Percentiles rank a stretch among this genome's conserved stretches.
Evolutionary conservation across 1,140 invertebrate species (phyloP).

Genomic region (Oppia nitens): DNA sequence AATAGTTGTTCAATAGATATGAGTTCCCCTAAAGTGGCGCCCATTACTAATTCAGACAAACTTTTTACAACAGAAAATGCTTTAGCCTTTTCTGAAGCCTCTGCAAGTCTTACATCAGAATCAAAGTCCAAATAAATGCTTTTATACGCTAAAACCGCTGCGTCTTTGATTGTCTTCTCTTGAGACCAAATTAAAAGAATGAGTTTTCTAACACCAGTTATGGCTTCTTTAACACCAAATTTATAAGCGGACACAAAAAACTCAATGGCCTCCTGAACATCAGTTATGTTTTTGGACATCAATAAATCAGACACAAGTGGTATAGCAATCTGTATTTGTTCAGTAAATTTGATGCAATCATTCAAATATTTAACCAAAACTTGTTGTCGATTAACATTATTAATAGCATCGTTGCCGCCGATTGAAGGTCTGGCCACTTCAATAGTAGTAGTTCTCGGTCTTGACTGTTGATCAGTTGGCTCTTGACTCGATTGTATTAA

Average conservation of each 20-base stretch:
- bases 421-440: conserved; percentile 1
- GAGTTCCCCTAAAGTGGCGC: conserved; percentile 41
- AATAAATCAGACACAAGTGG: conserved; percentile 51
- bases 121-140: conserved; percentile 33
- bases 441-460: conserved; percentile 21
- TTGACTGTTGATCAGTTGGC: background rate
- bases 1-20: conserved; percentile 51
- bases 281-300: conserved; percentile 50
- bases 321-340: conserved; percentile 45
- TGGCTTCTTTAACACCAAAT: conserved; percentile 52
- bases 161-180: conserved; percentile 42
- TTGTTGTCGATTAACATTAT: conserved; percentile 28
- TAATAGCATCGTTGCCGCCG: conserved; percentile 14
- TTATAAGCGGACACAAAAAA: conserved; percentile 63
- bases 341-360: conserved; percentile 44
- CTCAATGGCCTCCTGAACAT: conserved; percentile 63
- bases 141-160: conserved; percentile 43
- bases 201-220: conserved; percentile 52
- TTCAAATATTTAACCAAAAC: conserved; percentile 32
- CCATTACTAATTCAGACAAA: conserved; percentile 40
- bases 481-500: background rate
- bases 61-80: conserved; percentile 39
- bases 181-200: conserved; percentile 52
- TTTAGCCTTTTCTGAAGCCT: conserved; percentile 26
- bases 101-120: background rate